Evolutionary conservation across 2,797 vertebrate species (phyloP).

Genomic region (Helarctos malayanus): DNA sequence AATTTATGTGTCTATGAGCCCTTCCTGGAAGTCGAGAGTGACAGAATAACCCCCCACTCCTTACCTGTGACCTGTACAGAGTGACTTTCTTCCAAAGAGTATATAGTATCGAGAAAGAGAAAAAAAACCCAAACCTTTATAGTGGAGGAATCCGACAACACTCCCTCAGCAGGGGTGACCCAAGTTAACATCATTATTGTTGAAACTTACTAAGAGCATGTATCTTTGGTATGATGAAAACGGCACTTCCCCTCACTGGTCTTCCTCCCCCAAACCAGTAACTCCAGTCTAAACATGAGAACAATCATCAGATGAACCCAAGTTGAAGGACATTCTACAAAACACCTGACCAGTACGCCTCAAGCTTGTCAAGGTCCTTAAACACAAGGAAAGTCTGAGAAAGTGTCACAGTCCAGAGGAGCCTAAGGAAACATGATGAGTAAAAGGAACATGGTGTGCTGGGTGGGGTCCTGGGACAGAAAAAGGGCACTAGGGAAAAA

Average conservation of each 20-base stretch:
- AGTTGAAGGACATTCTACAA: not conserved
- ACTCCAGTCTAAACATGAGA: not conserved
- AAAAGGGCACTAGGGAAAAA: not conserved
- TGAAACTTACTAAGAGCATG: not conserved
- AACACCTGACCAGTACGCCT: not conserved
- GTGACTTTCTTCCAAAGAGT: not conserved
- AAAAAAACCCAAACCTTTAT: not conserved
- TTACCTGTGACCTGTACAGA: not conserved
- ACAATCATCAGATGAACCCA: not conserved
- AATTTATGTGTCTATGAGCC: not conserved
- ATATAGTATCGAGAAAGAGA: not conserved
- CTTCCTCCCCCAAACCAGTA: not conserved
- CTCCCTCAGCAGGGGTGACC: rapidly evolving
- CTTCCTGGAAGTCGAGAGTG: not conserved
- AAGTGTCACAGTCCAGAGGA: not conserved
- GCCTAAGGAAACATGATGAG: not conserved
- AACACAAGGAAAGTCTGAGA: not conserved
- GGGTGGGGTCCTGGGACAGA: not conserved
- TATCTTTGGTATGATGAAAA: not conserved
- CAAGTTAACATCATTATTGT: not conserved
- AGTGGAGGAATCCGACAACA: not conserved
- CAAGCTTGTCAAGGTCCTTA: not conserved
- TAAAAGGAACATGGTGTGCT: not conserved
- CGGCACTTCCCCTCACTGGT: rapidly evolving
- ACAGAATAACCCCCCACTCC: not conserved